Evolutionary conservation across 2,113 vertebrate species (phyloP).

Genomic region (Natator depressus): DNA sequence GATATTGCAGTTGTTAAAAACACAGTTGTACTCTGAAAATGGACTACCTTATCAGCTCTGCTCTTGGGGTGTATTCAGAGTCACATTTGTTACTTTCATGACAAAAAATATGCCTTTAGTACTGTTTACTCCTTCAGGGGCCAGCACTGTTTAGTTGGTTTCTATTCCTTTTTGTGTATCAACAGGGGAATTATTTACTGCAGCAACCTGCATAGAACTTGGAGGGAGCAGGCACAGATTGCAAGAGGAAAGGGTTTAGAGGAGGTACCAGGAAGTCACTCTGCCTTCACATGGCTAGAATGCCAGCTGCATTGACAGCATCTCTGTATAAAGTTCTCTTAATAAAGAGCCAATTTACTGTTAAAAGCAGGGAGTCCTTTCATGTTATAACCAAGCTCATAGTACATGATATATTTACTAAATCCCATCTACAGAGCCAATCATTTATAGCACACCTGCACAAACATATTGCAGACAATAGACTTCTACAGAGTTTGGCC

Average conservation of each 20-base stretch:
- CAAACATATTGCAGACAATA: background rate
- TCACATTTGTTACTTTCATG: background rate
- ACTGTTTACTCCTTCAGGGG: background rate
- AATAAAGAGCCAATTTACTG: background rate
- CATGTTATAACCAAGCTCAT: background rate
- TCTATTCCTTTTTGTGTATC: background rate
- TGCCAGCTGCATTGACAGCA: background rate
- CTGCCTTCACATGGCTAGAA: background rate
- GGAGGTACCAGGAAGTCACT: background rate
- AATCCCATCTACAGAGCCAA: background rate
- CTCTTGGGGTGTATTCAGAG: background rate
- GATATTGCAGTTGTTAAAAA: conserved; percentile 27
- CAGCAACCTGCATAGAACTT: background rate
- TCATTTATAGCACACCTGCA: background rate
- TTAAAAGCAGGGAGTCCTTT: background rate
- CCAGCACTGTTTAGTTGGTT: background rate
- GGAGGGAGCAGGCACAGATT: background rate
- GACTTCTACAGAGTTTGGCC: background rate
- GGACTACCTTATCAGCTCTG: background rate
- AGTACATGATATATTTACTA: background rate
- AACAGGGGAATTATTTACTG: background rate
- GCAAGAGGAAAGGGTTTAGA: background rate
- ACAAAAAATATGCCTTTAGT: background rate
- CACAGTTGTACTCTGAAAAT: background rate
- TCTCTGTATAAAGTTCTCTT: background rate